Evolutionary conservation across 2,113 vertebrate genomes (phyloP), one percentile per base, ranked within the genome.

Genomic region (Oceanites oceanicus): DNA sequence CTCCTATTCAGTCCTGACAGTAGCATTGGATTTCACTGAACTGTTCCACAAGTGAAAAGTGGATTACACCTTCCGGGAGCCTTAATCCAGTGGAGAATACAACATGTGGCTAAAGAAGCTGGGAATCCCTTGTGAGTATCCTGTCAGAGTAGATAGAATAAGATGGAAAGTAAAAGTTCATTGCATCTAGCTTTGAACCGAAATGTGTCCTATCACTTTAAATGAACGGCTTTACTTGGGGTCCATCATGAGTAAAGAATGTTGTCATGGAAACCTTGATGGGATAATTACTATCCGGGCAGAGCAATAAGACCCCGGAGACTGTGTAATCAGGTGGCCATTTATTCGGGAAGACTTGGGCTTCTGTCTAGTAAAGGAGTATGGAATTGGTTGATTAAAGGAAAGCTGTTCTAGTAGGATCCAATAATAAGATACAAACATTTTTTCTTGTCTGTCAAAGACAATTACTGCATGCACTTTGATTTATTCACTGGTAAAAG

Each of bases 221-320:
- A 90, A 85, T 67, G 38, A 65, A 66, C 7, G 4, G 11, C 50
- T 84, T 89, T 90, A 40, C 36, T 88, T 94, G 40, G 62, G 73
- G 67, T 72, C 62, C 47, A 50, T 71, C 65, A 19, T 86, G 42
- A 88, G 47, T 56, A 84, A 89, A 91, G 86, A 52, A 85, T 72
- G 93, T 96, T 96, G 92, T 82, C 90, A 88, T 92, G 90, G 95
- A 71, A 92, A 96, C 86, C 52, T 52, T 76, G 71, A 78, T 58
- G 62, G 49, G 56, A 55, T 92, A 94, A 96, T 95, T 70, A 56
- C 19, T 91, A 49, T 63, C 56, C 6, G 2, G 34, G 52, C 38
- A 81, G 56, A 85, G 59, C 61, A 83, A 3, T 84, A 67, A 71
- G 49, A 40, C 50, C 65, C 27, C 1, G 2, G 71, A 85, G 61